Conservation (phyloP, 1,140 invertebrate species). For the Drosophila kikkawai region DNA sequence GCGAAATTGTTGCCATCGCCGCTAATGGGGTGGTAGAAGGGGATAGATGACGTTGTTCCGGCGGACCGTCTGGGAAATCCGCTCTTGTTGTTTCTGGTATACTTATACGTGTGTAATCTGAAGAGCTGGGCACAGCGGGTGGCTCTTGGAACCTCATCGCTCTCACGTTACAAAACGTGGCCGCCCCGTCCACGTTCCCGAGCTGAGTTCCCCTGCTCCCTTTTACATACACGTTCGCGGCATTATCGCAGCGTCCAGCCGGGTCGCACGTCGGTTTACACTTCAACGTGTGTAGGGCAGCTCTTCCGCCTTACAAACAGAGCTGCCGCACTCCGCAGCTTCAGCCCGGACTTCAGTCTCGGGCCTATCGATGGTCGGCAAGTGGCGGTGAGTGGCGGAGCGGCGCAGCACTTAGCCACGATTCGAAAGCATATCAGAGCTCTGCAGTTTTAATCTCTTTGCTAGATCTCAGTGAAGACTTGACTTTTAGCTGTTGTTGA, state of each 20-base stretch:
- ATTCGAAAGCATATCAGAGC: constrained; percentile 32
- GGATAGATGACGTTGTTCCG: constrained; percentile 12
- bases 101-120: constrained; percentile 69
- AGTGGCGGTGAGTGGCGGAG: constrained; percentile 42
- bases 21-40: constrained; percentile 20
- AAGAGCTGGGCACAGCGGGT: constrained; percentile 73
- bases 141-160: constrained; percentile 64
- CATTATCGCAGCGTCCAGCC: constrained; percentile 12
- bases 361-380: constrained; percentile 49
- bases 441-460: constrained; percentile 50
- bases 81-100: constrained; percentile 45
- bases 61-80: constrained; percentile 68
- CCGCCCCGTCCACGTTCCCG: constrained; percentile 12
- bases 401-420: constrained; percentile 64
- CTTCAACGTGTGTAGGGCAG: constrained; percentile 54
- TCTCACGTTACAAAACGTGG: constrained; percentile 78
- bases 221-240: not conserved
- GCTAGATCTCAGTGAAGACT: constrained; percentile 57
- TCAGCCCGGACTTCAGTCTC: constrained; percentile 23
- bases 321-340: constrained; percentile 22
- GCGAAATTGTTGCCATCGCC: constrained; percentile 36
- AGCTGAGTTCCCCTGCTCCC: not conserved
- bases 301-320: constrained; percentile 60
- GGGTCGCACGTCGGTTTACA: constrained; percentile 71
- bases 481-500: constrained; percentile 49